Evolutionary conservation across 2,797 vertebrate species (phyloP), one percentile per base, ranked within the genome.

Genomic region (Coilia nasus): DNA sequence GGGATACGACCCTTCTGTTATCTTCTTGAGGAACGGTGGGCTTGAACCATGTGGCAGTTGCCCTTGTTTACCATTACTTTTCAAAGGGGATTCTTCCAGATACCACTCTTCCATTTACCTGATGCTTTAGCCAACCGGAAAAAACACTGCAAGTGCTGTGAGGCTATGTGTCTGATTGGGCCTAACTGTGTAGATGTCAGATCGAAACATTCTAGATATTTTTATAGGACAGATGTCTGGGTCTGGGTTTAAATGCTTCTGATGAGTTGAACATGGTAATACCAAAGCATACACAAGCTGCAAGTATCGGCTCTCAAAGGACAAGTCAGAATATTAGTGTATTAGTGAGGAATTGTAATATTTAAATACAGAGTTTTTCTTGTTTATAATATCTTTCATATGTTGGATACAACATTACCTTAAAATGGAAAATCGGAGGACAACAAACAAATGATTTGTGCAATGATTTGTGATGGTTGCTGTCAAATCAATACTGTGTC

Each of bases 11-110:
- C 91, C 88, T 89, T 78, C 82, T 85, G 86, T 90, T 95, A 94
- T 95, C 93, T 93, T 95, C 93, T 93, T 88, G 47, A 85, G 90
- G 85, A 88, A 83, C 2, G 35, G 5, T 17, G 59, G 86, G 81
- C 81, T 35, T 10, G 59, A 54, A 19, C 31, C 17, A 67, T 75
- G 67, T 41, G 67, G 14, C 28, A 71, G 28, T 21, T 44, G 15
- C 71, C 44, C 35, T 78, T 44, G 17, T 78, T 78, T 21, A 41
- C 35, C 17, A 31, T 25, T 31, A 31, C 25, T 67, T 67, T 19
- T 19, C 15, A 75, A 15, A 19, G 35, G 19, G 5, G 2, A 19
- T 21, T 19, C 7, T 19, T 21, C 44, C 17, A 78, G 50, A 21
- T 21, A 78, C 14, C 14, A 41, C 17, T 35, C 0, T 21, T 64